Evolutionary conservation across 2,888 invertebrate species (phyloP).

Genomic region (Cephus rjabovi): DNA sequence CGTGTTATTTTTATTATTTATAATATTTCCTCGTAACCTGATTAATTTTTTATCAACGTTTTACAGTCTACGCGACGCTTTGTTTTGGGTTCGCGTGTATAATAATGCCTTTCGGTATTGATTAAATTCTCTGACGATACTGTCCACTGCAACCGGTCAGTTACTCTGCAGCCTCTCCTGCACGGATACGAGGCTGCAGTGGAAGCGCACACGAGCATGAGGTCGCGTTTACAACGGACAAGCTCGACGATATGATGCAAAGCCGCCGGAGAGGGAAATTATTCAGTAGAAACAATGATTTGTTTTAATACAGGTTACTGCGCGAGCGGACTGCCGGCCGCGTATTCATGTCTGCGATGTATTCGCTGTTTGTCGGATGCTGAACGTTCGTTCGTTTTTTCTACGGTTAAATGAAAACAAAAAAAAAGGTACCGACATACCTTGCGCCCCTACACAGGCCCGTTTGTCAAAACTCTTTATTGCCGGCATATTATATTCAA

Average conservation of each 20-base stretch:
- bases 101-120: slow-evolving; percentile 3
- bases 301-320: slow-evolving; percentile 33
- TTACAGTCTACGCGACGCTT: neutral
- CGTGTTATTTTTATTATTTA: too few relatives aligned
- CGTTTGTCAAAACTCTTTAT: slow-evolving; percentile 65
- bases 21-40: fast-evolving
- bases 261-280: slow-evolving; percentile 23
- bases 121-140: neutral
- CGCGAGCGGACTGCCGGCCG: slow-evolving; percentile 29
- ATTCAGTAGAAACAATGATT: slow-evolving; percentile 39
- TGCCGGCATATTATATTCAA: slow-evolving; percentile 58
- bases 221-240: slow-evolving; percentile 5
- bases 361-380: slow-evolving; percentile 42
- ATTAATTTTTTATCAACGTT: neutral
- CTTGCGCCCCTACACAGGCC: neutral
- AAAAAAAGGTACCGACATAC: neutral
- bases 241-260: slow-evolving; percentile 7
- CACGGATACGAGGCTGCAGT: neutral
- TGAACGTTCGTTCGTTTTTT: slow-evolving; percentile 51
- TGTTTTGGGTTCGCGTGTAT: neutral
- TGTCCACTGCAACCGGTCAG: neutral
- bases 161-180: neutral
- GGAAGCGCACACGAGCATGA: neutral
- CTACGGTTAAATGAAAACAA: slow-evolving; percentile 48
- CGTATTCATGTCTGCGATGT: slow-evolving; percentile 42